Evolutionary conservation across 2,888 invertebrate species (phyloP), one percentile per base, ranked within the genome.

Genomic region (Amorpha juglandis): DNA sequence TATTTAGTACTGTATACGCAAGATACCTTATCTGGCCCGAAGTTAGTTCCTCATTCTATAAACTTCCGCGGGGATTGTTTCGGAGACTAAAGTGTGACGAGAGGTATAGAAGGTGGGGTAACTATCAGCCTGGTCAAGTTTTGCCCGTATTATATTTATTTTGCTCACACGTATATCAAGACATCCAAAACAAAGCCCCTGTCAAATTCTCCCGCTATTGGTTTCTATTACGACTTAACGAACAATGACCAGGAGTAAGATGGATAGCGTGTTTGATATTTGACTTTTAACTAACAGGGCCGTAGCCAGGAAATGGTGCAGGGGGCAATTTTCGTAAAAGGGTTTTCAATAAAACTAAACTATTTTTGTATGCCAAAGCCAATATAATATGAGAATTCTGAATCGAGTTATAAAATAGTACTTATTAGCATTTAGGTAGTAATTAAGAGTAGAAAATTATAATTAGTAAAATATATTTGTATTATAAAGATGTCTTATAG

Each of bases 391-490:
- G 8, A 35, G 8, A 33, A 8, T 38, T 38, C 35, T 38, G 1
- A 55, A 52, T 52, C n/a, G 16, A 38, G 4, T 38, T 55, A 55
- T 19, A 7, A 16, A 16, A 35, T 55, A 16, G 55, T 55, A 55
- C 55, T 55, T 55, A 55, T 55, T 55, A 55, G 55, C 33, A 33
- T n/a, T 33, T 33, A 53, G 33, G 6, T 53, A 53, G n/a, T 11
- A 16, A n/a, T 55, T 33, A 14, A n/a, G 35, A 35, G 12, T 3
- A 16, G 2, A 16, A 38, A 14, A 16, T 55, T 2, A 16, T 16
- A 38, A 9, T 38, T 16, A 35, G 35, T 55, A n/a, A 16, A 35
- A 55, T 55, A 11, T 9, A 19, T 50, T 50, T 50, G 50, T 50
- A 45, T 45, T 45, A 45, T 45, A 50, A 19, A 50, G 9, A 11